Evolutionary conservation across 2,797 vertebrate species (phyloP).

Genomic region (Acipenser transmontanus): DNA sequence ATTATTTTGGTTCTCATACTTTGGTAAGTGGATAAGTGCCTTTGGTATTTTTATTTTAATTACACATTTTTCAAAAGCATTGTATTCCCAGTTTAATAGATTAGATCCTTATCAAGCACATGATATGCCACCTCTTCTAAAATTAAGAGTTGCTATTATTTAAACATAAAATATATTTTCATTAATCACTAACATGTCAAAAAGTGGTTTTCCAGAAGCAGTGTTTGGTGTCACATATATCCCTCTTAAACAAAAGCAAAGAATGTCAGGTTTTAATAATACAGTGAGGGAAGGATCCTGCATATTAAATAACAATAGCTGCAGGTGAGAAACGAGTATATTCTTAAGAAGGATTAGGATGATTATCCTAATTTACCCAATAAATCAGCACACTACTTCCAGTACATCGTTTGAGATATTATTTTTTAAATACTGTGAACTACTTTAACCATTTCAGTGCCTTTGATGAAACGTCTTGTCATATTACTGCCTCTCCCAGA

Average conservation of each 20-base stretch:
- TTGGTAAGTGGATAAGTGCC: slow-evolving; percentile 28
- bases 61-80: slow-evolving; percentile 35
- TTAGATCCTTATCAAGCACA: slow-evolving; percentile 38
- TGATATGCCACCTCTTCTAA: slow-evolving; percentile 30
- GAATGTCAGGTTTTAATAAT: slow-evolving; percentile 4
- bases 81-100: slow-evolving; percentile 21
- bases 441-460: too few relatives aligned
- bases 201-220: slow-evolving; percentile 13
- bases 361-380: too few relatives aligned
- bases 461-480: too few relatives aligned
- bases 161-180: slow-evolving; percentile 28
- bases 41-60: slow-evolving; percentile 28
- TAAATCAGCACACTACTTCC: too few relatives aligned
- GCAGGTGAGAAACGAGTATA: slow-evolving; percentile 16
- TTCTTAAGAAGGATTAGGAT: not conserved
- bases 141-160: slow-evolving; percentile 33
- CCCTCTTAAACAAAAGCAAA: slow-evolving; percentile 1
- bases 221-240: slow-evolving; percentile 10
- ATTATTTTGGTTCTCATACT: slow-evolving; percentile 20
- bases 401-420: too few relatives aligned
- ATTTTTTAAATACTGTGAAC: too few relatives aligned
- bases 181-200: slow-evolving; percentile 29
- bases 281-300: slow-evolving; percentile 3
- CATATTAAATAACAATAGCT: slow-evolving; percentile 19
- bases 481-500: too few relatives aligned